Evolutionary conservation across 2,797 vertebrate species (phyloP).

Genomic region (Squalus acanthias): DNA sequence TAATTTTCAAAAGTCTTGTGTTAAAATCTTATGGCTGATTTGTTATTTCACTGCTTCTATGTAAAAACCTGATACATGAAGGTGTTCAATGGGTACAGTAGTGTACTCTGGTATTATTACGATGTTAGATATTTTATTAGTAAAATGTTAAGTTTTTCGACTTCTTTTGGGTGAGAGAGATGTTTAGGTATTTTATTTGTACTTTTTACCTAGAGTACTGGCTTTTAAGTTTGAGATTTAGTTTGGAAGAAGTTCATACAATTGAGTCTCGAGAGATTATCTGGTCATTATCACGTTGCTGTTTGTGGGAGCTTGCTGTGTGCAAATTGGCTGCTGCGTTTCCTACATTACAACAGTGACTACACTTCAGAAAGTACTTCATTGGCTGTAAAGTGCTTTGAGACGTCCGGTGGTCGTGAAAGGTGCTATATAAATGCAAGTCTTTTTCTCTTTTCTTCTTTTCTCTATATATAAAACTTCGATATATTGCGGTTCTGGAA

Average conservation of each 20-base stretch:
- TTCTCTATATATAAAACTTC: neutral
- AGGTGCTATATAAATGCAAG: no score
- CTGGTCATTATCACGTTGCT: no score
- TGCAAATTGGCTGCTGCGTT: no score
- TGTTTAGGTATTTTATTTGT: neutral
- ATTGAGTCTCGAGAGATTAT: neutral
- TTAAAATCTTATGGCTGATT: neutral
- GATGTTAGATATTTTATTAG: neutral
- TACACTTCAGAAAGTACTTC: no score
- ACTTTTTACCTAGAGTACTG: neutral
- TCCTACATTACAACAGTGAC: no score
- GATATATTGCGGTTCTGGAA: neutral
- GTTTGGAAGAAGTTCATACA: neutral
- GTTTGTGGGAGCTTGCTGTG: no score
- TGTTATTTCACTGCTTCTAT: neutral
- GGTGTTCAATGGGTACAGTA: neutral
- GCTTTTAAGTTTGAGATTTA: neutral
- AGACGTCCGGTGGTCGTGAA: no score
- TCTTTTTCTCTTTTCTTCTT: no score
- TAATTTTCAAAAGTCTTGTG: neutral
- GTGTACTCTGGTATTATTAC: neutral
- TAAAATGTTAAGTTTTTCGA: neutral
- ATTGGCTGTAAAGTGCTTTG: no score
- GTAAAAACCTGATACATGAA: neutral
- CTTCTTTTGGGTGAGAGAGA: neutral